A percentile compares a stretch with the other conserved stretches of the same genome.
Evolutionary conservation across 1,140 invertebrate genomes (phyloP).

Genomic region (Ceratina australensis): DNA sequence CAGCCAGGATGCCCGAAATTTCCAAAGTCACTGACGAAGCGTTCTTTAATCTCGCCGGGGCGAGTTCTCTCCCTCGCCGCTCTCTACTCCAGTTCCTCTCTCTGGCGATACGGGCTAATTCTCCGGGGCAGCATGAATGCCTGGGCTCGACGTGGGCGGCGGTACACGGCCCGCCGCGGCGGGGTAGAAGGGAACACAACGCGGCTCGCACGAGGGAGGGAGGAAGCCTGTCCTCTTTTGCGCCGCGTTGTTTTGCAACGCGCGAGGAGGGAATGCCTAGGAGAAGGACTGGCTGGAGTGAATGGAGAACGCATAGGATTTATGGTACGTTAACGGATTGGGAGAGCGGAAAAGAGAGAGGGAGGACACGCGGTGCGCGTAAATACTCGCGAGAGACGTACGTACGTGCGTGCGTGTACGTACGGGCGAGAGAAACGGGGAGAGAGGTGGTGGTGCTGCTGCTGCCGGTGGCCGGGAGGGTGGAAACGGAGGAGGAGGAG

Average conservation of each 20-base stretch:
- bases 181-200: background rate
- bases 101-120: conserved; percentile 32
- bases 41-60: conserved; percentile 13
- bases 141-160: conserved; percentile 25
- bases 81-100: background rate
- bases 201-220: background rate
- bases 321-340: conserved; percentile 45
- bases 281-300: conserved; percentile 40
- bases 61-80: background rate
- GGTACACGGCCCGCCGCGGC: background rate
- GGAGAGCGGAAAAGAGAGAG: conserved; percentile 35
- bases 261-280: conserved; percentile 39
- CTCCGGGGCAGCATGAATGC: conserved; percentile 14
- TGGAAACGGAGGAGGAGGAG: conserved; percentile 43
- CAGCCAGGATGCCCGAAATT: conserved; percentile 19
- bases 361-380: conserved; percentile 31
- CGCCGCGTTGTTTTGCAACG: conserved; percentile 38
- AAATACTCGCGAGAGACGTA: conserved; percentile 29
- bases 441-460: conserved; percentile 4
- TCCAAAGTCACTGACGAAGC: conserved; percentile 33
- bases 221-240: conserved; percentile 18
- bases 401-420: conserved; percentile 32
- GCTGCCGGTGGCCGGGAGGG: too few relatives aligned
- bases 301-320: conserved; percentile 54
- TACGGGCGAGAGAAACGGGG: conserved; percentile 29